phyloP scores from a whole-genome alignment of 2,113 vertebrate species.

The Halcyon malimbica region DNA sequence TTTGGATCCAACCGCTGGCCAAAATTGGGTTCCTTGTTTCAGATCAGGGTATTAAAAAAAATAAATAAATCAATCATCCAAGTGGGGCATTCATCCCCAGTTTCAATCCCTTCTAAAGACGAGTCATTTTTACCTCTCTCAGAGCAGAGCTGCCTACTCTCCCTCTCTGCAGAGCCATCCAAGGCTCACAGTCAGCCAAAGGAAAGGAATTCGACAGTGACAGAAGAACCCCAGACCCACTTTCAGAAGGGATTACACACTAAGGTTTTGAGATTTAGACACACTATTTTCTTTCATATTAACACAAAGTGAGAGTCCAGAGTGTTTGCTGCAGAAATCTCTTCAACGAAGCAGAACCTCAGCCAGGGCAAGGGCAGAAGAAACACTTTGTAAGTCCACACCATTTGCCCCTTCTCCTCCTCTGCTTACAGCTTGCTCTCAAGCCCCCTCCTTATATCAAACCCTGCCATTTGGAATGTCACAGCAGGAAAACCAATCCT shows the following conservation, averaged over 20 bases:
- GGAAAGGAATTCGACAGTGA: not conserved
- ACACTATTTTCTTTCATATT: not conserved
- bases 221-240: not conserved
- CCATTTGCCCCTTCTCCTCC: not conserved
- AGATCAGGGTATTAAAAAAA: not conserved
- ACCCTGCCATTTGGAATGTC: not conserved
- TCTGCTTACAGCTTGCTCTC: not conserved
- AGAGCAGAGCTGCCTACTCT: not conserved
- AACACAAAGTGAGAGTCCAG: not conserved
- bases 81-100: not conserved
- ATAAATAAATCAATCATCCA: not conserved
- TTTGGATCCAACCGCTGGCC: not conserved
- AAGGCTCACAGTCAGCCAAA: not conserved
- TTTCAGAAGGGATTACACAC: not conserved
- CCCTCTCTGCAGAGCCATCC: not conserved
- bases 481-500: not conserved
- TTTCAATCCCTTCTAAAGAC: not conserved
- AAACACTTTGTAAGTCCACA: accelerated
- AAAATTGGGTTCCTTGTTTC: not conserved
- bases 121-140: not conserved
- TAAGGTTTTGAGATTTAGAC: not conserved
- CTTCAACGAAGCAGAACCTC: not conserved
- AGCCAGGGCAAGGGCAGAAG: not conserved
- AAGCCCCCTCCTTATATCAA: not conserved
- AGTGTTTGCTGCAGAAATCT: not conserved